phyloP scores from a whole-genome alignment of 2,888 invertebrate genomes.

The Pterostichus niger region DNA sequence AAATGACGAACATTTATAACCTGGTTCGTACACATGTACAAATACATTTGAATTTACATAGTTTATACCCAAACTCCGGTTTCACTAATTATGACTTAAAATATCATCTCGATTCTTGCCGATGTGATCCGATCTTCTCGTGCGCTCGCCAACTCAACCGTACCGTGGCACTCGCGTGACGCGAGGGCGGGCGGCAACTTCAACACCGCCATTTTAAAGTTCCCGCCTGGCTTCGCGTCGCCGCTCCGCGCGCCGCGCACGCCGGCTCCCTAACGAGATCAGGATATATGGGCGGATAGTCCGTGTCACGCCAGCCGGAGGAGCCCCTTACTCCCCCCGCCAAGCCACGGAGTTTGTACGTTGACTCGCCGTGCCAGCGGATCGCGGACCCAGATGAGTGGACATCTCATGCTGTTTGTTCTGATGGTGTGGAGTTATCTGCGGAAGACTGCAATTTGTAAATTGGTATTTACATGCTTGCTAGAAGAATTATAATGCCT shows the following conservation, averaged over 20 bases:
- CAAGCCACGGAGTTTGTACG: constrained; percentile 3
- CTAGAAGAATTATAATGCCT: constrained; percentile 51
- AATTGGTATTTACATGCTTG: constrained; percentile 49
- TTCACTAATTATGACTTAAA: too few species aligned
- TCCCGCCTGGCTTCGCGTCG: constrained; percentile 70
- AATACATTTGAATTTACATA: neutral
- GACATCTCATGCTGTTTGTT: constrained; percentile 28
- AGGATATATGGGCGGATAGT: constrained; percentile 75
- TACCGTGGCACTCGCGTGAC: constrained; percentile 68
- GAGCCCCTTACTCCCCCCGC: constrained; percentile 62
- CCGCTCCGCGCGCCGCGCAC: constrained; percentile 68
- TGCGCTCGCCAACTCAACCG: constrained; percentile 30
- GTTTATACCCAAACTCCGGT: too few species aligned
- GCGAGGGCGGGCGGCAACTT: constrained; percentile 75
- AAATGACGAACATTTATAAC: neutral
- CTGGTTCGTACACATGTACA: neutral
- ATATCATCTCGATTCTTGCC: neutral
- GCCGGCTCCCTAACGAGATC: constrained; percentile 73
- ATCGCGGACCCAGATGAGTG: constrained; percentile 7
- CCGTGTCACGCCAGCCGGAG: constrained; percentile 68
- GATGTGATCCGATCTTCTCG: constrained; percentile 40
- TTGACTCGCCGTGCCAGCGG: neutral
- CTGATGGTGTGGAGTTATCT: constrained; percentile 2
- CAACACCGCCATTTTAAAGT: constrained; percentile 71
- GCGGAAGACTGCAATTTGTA: constrained; percentile 46